Conservation (phyloP, 2,797 vertebrate genomes). For the Sarcophilus harrisii region DNA sequence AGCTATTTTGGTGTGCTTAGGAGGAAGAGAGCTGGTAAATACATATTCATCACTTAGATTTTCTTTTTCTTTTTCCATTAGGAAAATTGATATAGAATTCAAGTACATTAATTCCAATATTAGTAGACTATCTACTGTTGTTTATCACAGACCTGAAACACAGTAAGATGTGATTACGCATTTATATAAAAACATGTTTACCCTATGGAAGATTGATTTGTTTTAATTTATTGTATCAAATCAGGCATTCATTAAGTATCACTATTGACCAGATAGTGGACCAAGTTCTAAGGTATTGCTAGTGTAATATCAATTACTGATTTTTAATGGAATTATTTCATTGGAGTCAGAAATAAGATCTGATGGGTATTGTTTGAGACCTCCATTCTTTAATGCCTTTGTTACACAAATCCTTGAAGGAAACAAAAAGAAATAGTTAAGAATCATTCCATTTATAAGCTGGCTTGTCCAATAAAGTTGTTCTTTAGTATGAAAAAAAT, state of each 20-base stretch:
- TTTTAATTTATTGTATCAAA: background rate
- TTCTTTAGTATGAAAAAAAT: constrained; percentile 36
- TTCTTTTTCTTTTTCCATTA: constrained; percentile 33
- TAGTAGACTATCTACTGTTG: constrained; percentile 13
- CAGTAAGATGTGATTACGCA: background rate
- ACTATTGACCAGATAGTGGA: background rate
- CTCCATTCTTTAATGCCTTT: constrained; percentile 1
- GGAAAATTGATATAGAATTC: constrained; percentile 55
- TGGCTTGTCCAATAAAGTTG: constrained; percentile 21
- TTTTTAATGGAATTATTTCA: constrained; percentile 9
- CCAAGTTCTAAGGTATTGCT: background rate
- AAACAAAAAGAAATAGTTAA: constrained; percentile 28
- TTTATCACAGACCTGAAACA: constrained; percentile 28
- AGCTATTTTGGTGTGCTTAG: constrained; percentile 47
- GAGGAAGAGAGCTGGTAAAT: constrained; percentile 54
- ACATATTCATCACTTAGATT: constrained; percentile 33
- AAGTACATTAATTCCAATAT: constrained; percentile 51
- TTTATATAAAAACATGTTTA: constrained; percentile 16
- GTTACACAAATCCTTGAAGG: background rate
- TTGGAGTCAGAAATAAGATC: background rate
- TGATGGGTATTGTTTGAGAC: background rate
- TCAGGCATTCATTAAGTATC: background rate
- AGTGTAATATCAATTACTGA: background rate
- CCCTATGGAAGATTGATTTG: constrained; percentile 32
- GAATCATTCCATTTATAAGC: constrained; percentile 57